Percentiles rank a stretch among this genome's conserved stretches.
These are phyloP conservation scores for Troilus luridus DNA, from an alignment of 2,888 invertebrate genomes.

Conservation along the genomic window DNA sequence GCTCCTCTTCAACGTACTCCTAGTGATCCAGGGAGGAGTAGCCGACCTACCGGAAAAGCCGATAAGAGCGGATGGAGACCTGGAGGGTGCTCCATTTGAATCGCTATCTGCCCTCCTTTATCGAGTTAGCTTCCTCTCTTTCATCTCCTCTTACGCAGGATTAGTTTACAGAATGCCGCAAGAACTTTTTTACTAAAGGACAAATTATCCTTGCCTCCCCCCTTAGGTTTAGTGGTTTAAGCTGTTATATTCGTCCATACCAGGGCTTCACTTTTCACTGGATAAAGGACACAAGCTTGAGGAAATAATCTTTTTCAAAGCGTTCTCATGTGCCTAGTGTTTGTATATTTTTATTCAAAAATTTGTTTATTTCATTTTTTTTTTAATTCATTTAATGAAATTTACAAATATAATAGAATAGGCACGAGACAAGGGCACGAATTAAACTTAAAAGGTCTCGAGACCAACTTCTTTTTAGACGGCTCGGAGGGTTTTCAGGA, in stretches of 20 bases:
- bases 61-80: conserved; percentile 1
- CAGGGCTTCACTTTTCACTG: neutral
- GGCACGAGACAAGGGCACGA: no score
- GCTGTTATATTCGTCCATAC: neutral
- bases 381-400: no score
- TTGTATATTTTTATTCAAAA: no score
- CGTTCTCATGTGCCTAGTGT: neutral
- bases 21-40: neutral
- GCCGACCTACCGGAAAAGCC: conserved; percentile 12
- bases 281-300: neutral
- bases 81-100: conserved; percentile 21
- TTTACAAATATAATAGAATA: no score
- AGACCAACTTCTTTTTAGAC: no score
- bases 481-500: no score
- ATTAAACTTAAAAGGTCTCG: no score
- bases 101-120: conserved; percentile 43
- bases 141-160: conserved; percentile 41
- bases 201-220: conserved; percentile 35
- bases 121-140: conserved; percentile 47
- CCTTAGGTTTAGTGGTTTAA: neutral
- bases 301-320: neutral
- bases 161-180: conserved; percentile 35
- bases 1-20: neutral
- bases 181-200: conserved; percentile 48
- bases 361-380: no score